Percentiles rank a stretch among this genome's conserved stretches.
Conservation (phyloP, 2,797 vertebrate species). For the Tangara arthus region DNA sequence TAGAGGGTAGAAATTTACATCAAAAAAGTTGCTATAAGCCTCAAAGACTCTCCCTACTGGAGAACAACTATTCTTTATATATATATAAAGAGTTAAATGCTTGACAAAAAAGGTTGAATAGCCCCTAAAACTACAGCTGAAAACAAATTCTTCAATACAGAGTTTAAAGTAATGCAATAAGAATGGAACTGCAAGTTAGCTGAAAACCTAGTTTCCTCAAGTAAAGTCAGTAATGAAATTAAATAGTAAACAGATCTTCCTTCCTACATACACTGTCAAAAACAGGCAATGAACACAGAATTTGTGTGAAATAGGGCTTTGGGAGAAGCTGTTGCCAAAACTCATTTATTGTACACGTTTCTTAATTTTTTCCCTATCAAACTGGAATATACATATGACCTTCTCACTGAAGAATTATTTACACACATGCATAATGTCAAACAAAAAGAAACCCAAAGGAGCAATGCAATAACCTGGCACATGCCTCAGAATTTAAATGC, state of each 20-base stretch:
- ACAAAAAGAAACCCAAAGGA: not conserved
- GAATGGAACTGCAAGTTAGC: not conserved
- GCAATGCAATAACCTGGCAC: not conserved
- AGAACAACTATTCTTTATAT: not conserved
- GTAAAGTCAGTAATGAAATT: not conserved
- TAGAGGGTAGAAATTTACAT: not conserved
- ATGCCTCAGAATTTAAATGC: not conserved
- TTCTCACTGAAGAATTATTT: not conserved
- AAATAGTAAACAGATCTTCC: slow-evolving; percentile 18
- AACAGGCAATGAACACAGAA: not conserved
- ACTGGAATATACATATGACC: not conserved
- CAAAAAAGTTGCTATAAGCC: not conserved
- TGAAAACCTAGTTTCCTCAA: not conserved
- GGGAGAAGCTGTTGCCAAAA: not conserved
- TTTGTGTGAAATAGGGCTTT: not conserved
- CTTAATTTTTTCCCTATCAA: not conserved
- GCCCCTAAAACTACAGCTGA: not conserved
- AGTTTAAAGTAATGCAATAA: not conserved
- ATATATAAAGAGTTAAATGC: not conserved
- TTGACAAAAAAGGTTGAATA: not conserved
- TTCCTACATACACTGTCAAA: not conserved
- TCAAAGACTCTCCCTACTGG: not conserved
- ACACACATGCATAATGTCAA: not conserved
- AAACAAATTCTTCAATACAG: slow-evolving; percentile 5
- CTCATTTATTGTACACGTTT: not conserved